Base-by-base conservation (phyloP, 1,140 invertebrate species). In the Brachionus asplanchnoidis region DNA sequence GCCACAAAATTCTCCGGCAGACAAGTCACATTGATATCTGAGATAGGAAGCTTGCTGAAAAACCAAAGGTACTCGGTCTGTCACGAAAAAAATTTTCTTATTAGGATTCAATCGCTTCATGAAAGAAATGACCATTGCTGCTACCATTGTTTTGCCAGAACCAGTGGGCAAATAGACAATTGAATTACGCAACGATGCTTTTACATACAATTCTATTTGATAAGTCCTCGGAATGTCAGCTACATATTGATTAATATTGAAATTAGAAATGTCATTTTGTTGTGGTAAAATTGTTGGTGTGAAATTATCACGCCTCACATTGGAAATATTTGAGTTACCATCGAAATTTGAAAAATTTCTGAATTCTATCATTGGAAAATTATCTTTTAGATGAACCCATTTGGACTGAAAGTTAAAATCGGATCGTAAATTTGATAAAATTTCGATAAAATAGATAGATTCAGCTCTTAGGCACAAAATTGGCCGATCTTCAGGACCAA, bases 101-200 rank as follows among this genome's bases (percentile, higher is more conserved):
- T 84, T 86, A 7, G 88, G 87, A 86, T 88, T 87, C 46, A 85
- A 65, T 8, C 87, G 68, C 17, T 89, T 75, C 87, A 88, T 88
- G 42, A 86, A 84, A 65, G 86, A 86, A 8, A 89, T 87, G 6
- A 86, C 86, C 87, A 89, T 86, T 46, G 87, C 87, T 9, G 87
- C 80, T 6, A 88, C 86, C 32, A 88, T 77, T 6, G 88, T 89
- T 82, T 89, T 89, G 7, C 88, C 88, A 75, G 88, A 89, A 26
- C 88, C 88, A 86, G 88, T 89, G 53, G 88, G 88, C 44, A 89
- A 85, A 80, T 88, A 89, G 70, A 87, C 85, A 8, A 89, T 85
- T 23, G 84, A 86, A 84, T 89, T 87, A 17, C 68, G 75, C 4
- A 79, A 80, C 86, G 87, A 86, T 0, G 87, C 85, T 84, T 87